These are phyloP conservation scores for Ctenomys sociabilis DNA, from an alignment of 2,113 vertebrate species.

Conservation along the genomic window DNA sequence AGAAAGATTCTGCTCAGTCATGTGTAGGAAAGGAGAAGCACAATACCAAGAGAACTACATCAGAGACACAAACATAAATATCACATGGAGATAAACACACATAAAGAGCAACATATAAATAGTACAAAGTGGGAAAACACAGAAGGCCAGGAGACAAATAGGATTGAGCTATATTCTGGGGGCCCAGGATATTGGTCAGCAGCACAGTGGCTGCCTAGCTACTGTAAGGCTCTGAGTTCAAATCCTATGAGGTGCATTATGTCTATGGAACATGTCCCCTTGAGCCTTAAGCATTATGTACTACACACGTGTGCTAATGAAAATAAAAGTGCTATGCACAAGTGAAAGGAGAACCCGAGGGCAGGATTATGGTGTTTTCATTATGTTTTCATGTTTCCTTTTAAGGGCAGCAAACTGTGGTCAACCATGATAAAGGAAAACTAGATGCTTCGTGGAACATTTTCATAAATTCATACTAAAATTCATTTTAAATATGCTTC, in stretches of 20 bases:
- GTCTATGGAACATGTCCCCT: not conserved
- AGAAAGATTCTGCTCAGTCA: too few relatives aligned
- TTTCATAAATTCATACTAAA: not conserved
- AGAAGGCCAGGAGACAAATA: not conserved
- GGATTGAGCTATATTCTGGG: too few relatives aligned
- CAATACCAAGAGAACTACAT: not conserved
- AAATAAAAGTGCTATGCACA: not conserved
- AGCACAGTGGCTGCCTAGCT: too few relatives aligned
- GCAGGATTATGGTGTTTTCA: accelerated
- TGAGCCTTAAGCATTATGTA: not conserved
- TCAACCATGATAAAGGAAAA: too few relatives aligned
- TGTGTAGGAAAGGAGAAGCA: not conserved
- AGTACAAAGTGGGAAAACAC: not conserved
- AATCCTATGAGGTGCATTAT: too few relatives aligned
- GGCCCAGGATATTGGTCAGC: accelerated
- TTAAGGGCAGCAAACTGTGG: accelerated
- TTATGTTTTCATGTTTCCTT: not conserved
- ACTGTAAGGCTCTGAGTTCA: too few relatives aligned
- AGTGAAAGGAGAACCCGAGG: too few relatives aligned
- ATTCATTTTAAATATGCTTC: not conserved
- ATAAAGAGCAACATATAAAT: not conserved
- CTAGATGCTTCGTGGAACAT: not conserved
- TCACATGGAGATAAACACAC: not conserved
- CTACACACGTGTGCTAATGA: not conserved
- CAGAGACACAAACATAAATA: not conserved